phyloP scores from a whole-genome alignment of 2,113 vertebrate species.

The Willisornis vidua region DNA sequence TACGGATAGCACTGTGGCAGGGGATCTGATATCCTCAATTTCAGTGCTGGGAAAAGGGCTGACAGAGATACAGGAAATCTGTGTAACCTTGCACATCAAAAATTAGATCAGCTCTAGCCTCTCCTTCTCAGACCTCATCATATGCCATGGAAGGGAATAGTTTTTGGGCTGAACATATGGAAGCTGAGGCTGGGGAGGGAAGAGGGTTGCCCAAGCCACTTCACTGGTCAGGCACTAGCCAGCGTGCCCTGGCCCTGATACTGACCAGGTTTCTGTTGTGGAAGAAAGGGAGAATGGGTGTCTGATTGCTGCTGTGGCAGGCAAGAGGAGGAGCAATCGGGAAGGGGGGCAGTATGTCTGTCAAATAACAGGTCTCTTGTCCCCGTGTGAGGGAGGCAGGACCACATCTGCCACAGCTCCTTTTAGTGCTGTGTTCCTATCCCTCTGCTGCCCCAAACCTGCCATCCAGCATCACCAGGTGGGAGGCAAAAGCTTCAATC shows the following conservation, averaged over 20 bases:
- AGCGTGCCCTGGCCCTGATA: rapidly evolving
- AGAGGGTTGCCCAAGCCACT: background rate
- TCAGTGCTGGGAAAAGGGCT: background rate
- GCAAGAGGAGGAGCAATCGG: background rate
- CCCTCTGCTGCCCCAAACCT: background rate
- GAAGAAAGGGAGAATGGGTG: background rate
- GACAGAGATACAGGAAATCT: background rate
- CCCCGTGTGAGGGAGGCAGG: background rate
- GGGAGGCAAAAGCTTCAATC: slow-evolving; percentile 25
- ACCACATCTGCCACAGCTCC: background rate
- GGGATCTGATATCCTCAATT: background rate
- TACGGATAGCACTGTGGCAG: background rate
- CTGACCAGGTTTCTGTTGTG: background rate
- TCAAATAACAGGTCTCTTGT: background rate
- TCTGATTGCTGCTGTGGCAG: background rate
- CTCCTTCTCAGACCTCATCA: rapidly evolving
- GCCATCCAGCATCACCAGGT: background rate
- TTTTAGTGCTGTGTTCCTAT: background rate
- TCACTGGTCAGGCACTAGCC: background rate
- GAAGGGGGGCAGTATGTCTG: background rate
- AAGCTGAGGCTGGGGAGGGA: background rate
- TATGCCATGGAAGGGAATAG: rapidly evolving
- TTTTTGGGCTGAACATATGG: background rate
- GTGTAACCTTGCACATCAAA: background rate
- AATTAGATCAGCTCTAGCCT: background rate